Base-by-base conservation (phyloP, 2,888 invertebrate genomes). In the Drosophila tripunctata region DNA sequence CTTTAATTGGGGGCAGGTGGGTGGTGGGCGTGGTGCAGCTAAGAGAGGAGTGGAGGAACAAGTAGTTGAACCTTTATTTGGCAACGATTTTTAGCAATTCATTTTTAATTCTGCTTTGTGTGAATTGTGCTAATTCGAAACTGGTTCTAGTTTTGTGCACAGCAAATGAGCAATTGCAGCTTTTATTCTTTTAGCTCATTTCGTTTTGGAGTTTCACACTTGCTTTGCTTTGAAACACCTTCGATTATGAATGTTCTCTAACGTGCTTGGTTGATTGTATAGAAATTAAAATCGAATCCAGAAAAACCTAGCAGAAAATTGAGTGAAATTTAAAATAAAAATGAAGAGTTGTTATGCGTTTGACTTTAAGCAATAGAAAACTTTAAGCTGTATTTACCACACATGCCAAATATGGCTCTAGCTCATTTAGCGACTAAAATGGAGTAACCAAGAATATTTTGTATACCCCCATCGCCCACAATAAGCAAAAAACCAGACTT, bases 21-120 rank as follows among this genome's bases (percentile, higher is more conserved):
- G 21, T 10, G 22, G 12, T 17, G 22, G 21, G 24, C 17, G 14
- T 41, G 45, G 41, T 30, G 31, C 12, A 35, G 7, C 24, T 8
- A 30, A 33, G 12, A 19, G 31, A 48, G 22, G 17, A 27, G 19
- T 19, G n/a, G 44, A 54, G n/a, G n/a, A n/a, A n/a, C n/a, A n/a
- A n/a, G n/a, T n/a, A n/a, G n/a, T n/a, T n/a, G n/a, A 41, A 41
- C 40, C 47, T 19, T 24, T 54, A 63, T 73, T 74, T 68, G 64
- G 63, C 62, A 50, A 63, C 66, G 63, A 60, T 45, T 73, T 78
- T 75, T 58, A 74, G 82, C 78, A 78, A 76, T 71, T 74, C 70
- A 65, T 65, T 78, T 72, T 84, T 73, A 78, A 75, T 77, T 75
- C 63, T 30, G 56, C 36, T 66, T 64, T 67, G 65, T 52, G 56